Base-by-base conservation (phyloP, 2,113 vertebrate species). In the Cyprinodon brontotheroides region DNA sequence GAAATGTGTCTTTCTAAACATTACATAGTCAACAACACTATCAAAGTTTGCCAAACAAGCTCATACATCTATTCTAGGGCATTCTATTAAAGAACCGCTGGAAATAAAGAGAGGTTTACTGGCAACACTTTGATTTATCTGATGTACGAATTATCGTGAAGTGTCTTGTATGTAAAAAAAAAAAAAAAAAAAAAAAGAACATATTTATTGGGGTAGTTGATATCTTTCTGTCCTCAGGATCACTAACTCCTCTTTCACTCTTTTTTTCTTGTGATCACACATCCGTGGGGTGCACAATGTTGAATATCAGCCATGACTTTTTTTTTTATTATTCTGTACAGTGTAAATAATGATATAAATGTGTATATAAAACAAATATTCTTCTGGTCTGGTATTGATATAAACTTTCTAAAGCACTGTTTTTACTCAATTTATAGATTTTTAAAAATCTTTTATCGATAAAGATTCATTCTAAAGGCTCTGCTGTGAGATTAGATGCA, bases 271-370 rank as follows among this genome's bases (percentile, higher is more conserved):
- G 77, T 89, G 87, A 81, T 90, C 81, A 86, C 76, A 89, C 88
- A 90, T 89, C 69, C 47, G 86, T 93, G 89, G 87, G 84, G 90
- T 92, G 92, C 90, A 92, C 91, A 92, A 92, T 91, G 86, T 93
- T 86, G 85, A 89, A 93, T 93, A 87, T 92, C 83, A 77, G 86
- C 82, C 80, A 80, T 91, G 1, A 29, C 29, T 93, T 93, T 92
- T 93, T 93, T 92, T 92, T 92, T 91, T 15, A 57, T 29, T 70
- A 92, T 89, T 77, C 73, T 94, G 93, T 94, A 94, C 92, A 94
- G 93, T 94, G 93, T 94, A 94, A 77, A 94, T 92, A 93, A 57
- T 82, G 82, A 93, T 92, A 93, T 93, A 94, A 89, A 94, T 93
- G 91, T 94, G 86, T 93, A 94, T 86, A 94, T 93, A 94, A 93